Evolutionary conservation across 2,113 vertebrate genomes (phyloP).

Genomic region (Paramormyrops kingsleyae): DNA sequence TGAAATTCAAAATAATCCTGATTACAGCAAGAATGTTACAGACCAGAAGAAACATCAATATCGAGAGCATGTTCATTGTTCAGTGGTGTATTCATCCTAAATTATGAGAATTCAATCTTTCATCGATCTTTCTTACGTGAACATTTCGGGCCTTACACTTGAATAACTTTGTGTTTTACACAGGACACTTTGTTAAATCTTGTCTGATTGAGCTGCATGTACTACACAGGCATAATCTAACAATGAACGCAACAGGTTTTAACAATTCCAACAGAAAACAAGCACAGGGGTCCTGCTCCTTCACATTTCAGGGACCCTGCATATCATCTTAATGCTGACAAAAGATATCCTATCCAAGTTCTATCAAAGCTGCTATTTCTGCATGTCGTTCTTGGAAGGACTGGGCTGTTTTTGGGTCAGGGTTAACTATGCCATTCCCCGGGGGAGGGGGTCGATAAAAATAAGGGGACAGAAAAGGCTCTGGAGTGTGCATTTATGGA

Average conservation of each 20-base stretch:
- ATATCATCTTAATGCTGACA: conserved; percentile 23
- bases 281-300: conserved; percentile 27
- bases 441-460: conserved; percentile 18
- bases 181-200: conserved; percentile 27
- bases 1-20: neutral
- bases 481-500: neutral
- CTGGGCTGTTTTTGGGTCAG: neutral
- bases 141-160: neutral
- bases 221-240: conserved; percentile 39
- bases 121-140: neutral
- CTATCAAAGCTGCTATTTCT: neutral
- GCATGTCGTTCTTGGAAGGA: neutral
- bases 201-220: neutral
- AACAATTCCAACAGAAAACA: conserved; percentile 39
- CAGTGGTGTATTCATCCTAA: neutral
- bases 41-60: neutral
- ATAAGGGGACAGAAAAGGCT: neutral
- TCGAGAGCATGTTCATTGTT: neutral
- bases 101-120: neutral
- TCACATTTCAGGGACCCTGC: conserved; percentile 32
- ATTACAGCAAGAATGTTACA: neutral
- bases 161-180: neutral
- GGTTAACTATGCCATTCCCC: neutral
- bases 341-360: conserved; percentile 4
- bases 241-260: conserved; percentile 16